Conservation (phyloP, 2,888 invertebrate species). For the Ectemnius lituratus region DNA sequence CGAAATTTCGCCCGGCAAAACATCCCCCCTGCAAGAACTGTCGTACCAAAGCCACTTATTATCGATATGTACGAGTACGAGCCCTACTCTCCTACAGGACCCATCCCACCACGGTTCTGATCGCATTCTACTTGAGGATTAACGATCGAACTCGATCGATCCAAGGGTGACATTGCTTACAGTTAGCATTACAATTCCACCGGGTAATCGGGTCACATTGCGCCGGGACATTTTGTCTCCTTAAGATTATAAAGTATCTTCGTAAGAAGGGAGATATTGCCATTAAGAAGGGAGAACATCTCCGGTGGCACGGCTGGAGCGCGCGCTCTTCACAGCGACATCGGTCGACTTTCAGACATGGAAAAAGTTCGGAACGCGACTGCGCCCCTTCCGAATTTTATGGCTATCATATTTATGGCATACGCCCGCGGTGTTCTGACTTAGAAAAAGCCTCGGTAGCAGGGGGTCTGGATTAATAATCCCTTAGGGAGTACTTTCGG, state of each 20-base stretch:
- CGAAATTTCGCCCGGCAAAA: not conserved
- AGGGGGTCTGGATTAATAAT: constrained; percentile 41
- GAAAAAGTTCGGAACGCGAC: constrained; percentile 49
- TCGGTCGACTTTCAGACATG: not conserved
- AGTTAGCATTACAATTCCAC: not conserved
- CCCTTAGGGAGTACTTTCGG: not conserved
- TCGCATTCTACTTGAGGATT: too few species aligned
- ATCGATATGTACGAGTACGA: too few species aligned
- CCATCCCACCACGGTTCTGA: too few species aligned
- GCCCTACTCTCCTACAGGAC: too few species aligned
- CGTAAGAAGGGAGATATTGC: too few species aligned
- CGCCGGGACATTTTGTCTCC: not conserved
- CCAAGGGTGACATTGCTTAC: not conserved
- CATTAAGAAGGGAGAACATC: too few species aligned
- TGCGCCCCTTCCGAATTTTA: constrained; percentile 43
- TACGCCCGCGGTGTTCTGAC: constrained; percentile 24
- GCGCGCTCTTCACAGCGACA: not conserved
- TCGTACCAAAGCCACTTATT: too few species aligned
- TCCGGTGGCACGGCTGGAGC: constrained; percentile 4
- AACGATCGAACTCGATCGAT: too few species aligned
- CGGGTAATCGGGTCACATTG: not conserved
- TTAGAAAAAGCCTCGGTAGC: constrained; percentile 29
- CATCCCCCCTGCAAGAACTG: not conserved
- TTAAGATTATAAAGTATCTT: not conserved
- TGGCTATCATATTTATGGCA: constrained; percentile 52